A percentile compares a stretch with the other conserved stretches of the same genome.
Conservation (phyloP, 92 coral and sea anemone species). For the Umimayanthus kanabou region DNA sequence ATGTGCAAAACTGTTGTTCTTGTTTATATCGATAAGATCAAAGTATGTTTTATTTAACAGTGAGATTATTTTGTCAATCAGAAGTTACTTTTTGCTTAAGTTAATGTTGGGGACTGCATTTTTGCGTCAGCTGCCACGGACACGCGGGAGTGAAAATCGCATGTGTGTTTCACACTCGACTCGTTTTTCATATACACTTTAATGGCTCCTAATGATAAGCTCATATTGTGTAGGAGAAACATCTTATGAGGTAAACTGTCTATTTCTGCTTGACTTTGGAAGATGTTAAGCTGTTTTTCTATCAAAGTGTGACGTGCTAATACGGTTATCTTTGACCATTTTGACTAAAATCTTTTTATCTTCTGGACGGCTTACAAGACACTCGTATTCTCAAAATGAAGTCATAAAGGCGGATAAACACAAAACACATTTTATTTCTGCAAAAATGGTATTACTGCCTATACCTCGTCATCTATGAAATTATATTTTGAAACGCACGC, state of each 20-base stretch:
- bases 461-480: neutral
- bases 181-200: neutral
- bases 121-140: slow-evolving; percentile 14
- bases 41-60: slow-evolving; percentile 38
- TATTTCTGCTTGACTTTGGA: neutral
- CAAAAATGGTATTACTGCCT: neutral
- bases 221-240: neutral
- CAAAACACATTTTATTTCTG: neutral
- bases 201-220: slow-evolving; percentile 6
- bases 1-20: slow-evolving; percentile 11
- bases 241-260: slow-evolving; percentile 13
- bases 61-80: slow-evolving; percentile 43
- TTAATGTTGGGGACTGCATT: slow-evolving; percentile 25
- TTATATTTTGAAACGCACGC: too few relatives aligned
- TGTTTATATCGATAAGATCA: slow-evolving; percentile 24
- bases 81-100: slow-evolving; percentile 38
- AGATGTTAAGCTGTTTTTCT: neutral
- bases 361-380: neutral
- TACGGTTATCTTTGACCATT: slow-evolving; percentile 23
- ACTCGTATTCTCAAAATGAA: neutral
- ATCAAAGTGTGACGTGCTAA: slow-evolving; percentile 11
- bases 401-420: slow-evolving; percentile 2
- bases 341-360: slow-evolving; percentile 13
- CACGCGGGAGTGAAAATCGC: neutral
- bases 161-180: slow-evolving; percentile 17